Percentiles rank a stretch among this genome's conserved stretches.
phyloP scores from a whole-genome alignment of 2,113 vertebrate genomes.

The Psilopogon haemacephalus region DNA sequence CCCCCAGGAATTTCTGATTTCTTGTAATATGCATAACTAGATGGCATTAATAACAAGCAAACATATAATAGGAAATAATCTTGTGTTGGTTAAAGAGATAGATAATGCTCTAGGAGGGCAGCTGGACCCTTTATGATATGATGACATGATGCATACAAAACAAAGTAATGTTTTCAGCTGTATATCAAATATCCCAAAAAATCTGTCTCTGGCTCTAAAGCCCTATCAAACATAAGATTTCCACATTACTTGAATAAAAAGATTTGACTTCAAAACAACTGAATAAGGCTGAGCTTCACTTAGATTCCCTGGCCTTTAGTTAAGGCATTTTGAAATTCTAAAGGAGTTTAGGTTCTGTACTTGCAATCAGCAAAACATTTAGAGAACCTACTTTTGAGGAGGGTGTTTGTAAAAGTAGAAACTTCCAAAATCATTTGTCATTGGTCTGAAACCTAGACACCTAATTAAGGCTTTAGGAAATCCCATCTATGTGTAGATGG shows the following conservation, averaged over 20 bases:
- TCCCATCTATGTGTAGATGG: not conserved
- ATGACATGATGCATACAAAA: not conserved
- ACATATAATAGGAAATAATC: constrained; percentile 30
- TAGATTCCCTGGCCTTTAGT: not conserved
- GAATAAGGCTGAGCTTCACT: not conserved
- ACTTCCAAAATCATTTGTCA: not conserved
- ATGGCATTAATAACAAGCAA: constrained; percentile 16
- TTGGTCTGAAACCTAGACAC: not conserved
- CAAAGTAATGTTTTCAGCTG: not conserved
- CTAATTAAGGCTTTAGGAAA: not conserved
- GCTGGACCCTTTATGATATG: not conserved
- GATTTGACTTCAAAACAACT: not conserved
- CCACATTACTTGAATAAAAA: not conserved
- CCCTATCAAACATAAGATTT: not conserved
- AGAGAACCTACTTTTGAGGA: not conserved
- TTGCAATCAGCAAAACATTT: not conserved
- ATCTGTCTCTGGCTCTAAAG: not conserved
- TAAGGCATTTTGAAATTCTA: not conserved
- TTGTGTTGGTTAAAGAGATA: constrained; percentile 7
- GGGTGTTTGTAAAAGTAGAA: not conserved
- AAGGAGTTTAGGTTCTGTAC: not conserved
- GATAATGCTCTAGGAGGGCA: not conserved
- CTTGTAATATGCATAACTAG: constrained; percentile 17
- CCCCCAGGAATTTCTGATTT: constrained; percentile 23
- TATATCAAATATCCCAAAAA: not conserved